Base-by-base conservation (phyloP, 2,113 vertebrate species). In the Neolamprologus falcicula region DNA sequence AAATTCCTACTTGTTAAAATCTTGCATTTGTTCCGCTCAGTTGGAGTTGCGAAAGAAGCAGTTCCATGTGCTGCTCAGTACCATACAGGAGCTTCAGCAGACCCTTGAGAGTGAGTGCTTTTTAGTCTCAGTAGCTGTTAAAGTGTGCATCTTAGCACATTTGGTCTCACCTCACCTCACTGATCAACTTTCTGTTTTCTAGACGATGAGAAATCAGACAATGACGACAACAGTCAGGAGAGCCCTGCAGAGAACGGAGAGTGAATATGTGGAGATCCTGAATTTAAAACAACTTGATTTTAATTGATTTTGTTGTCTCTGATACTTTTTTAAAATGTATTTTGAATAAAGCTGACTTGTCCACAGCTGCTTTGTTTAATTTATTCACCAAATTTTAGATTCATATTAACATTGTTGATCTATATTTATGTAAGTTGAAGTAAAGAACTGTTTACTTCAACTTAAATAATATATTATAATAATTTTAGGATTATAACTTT, bases 1-100 rank as follows among this genome's bases (percentile, higher is more conserved):
- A 9, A 5, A 31, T 78, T 50, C 4, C 16, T 50, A 28, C 26
- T 47, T 26, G 26, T 76, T 76, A 76, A 31, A 5, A 83, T 57
- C 9, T 57, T 14, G 6, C 5, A n/a, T 37, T 63, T 81, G 1
- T 81, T 80, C 13, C 2, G 86, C 79, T 81, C 84, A 99, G 99
- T 91, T 99, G 96, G 98, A 99, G 91, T 93, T 99, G 90, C 97
- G 98, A 87, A 98, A 99, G 94, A 99, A 99, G 86, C 99, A 99
- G 93, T 99, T 99, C 87, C 98, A 99, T 3, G 99, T 99, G 89
- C 97, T 99, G 7, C 97, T 99, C 89, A 99, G 98, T 89, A 99
- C 98, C 80, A 99, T 99, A 91, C 99, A 99, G 35, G 98, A 99
- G 89, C 97, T 99, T 91, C 99, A 99, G 90, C 98, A 99, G 95